Base-by-base conservation (phyloP, 2,888 invertebrate genomes). In the Ochropacha duplaris region DNA sequence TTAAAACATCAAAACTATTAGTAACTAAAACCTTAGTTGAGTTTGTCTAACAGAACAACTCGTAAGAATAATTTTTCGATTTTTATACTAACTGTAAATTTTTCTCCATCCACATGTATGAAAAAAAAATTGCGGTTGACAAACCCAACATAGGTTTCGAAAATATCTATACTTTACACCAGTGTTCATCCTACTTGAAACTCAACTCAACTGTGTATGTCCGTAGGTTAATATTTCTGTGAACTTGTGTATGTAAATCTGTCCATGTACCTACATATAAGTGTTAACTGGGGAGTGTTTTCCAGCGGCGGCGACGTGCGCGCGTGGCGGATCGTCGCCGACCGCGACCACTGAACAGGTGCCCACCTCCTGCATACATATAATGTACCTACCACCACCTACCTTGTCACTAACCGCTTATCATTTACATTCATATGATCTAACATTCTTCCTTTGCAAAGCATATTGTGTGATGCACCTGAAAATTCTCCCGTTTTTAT, bases 281-380 rank as follows among this genome's bases (percentile, higher is more conserved):
- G n/a, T 56, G 55, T 36, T 28, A 60, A 68, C 69, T 54, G 54
- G 66, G 69, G 75, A 77, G 83, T 89, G 82, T 91, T 88, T 95
- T 95, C 84, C 95, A 95, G 95, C 93, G 94, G 94, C 93, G 95
- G 95, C 86, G 95, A 95, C 88, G 94, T 95, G 90, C 95, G 95
- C 87, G 94, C 95, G 84, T 95, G 95, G 95, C 89, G 92, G 72
- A 74, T 90, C 76, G 67, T 84, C 81, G 77, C 79, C 82, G 92
- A 92, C 85, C 85, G 83, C 90, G 86, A 90, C 51, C 51, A 12
- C 8, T 44, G 39, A 78, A 79, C 74, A 76, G 79, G 78, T 76
- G 76, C 69, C 68, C 65, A 68, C 72, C 24, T 9, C 16, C 19
- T 31, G 19, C n/a, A n/a, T n/a, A n/a, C n/a, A n/a, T 34, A 31